Conservation (phyloP, 1,140 invertebrate species). For the Penaeus indicus region DNA sequence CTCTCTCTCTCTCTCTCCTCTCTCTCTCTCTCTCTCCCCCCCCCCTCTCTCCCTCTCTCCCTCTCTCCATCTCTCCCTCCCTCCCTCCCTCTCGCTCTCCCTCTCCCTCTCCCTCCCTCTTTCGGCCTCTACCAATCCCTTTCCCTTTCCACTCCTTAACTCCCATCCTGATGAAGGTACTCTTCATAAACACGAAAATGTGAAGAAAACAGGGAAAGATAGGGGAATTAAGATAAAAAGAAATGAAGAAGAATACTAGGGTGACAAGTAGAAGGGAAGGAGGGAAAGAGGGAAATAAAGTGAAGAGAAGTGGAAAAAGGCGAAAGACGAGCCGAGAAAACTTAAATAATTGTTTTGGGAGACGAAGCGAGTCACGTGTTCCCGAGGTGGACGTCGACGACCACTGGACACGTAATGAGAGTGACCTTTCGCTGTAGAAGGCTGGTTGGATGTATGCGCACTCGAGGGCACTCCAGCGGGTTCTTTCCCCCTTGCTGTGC, state of each 20-base stretch:
- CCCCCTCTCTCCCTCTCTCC: background rate
- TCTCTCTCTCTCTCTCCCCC: background rate
- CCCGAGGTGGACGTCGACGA: too few relatives aligned
- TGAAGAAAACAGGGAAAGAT: conserved; percentile 1
- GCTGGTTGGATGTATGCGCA: too few relatives aligned
- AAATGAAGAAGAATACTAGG: background rate
- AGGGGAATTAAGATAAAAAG: background rate
- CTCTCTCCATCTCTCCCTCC: background rate
- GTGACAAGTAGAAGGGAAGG: background rate
- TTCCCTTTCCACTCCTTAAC: background rate
- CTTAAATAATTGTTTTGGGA: background rate
- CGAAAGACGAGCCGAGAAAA: background rate
- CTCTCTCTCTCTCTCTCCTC: background rate
- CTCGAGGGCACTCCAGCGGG: too few relatives aligned
- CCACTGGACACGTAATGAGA: too few relatives aligned
- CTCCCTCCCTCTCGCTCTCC: background rate
- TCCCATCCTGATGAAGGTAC: background rate
- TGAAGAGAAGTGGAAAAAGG: background rate
- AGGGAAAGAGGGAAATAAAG: conserved; percentile 14
- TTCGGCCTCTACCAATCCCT: background rate
- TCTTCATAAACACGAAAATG: background rate
- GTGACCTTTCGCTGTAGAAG: too few relatives aligned
- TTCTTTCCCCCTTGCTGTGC: too few relatives aligned
- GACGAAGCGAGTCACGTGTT: background rate
- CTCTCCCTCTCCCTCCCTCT: background rate